A percentile compares a stretch with the other conserved stretches of the same genome.
phyloP scores from a whole-genome alignment of 37 sponge, comb jelly and placozoan genomes.

The Spongilla lacustris region DNA sequence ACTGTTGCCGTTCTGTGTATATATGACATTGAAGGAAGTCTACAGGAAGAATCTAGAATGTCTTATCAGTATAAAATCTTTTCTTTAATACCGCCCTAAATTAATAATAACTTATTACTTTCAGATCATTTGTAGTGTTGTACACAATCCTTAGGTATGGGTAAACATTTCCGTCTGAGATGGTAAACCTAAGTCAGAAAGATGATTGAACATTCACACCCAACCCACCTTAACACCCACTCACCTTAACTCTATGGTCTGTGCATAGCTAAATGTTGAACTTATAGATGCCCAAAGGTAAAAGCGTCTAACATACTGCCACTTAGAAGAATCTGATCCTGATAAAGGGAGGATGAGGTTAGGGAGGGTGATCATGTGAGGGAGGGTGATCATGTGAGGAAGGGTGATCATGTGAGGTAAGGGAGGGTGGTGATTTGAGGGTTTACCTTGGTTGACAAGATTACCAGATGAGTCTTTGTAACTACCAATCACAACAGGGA shows the following conservation, averaged over 20 bases:
- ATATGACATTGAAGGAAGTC: slow-evolving; percentile 35
- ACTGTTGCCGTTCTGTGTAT: neutral
- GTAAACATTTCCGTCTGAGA: neutral
- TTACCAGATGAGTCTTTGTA: slow-evolving; percentile 12
- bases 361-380: neutral
- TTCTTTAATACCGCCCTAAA: no score
- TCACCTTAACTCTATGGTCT: slow-evolving; percentile 40
- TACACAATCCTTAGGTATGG: no score
- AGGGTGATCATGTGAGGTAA: neutral
- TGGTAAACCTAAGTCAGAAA: slow-evolving; percentile 8
- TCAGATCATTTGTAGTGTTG: no score
- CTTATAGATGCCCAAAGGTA: slow-evolving; percentile 49
- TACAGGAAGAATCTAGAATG: neutral
- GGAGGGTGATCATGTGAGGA: neutral
- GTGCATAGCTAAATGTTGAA: slow-evolving; percentile 22
- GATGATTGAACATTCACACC: neutral
- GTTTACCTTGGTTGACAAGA: slow-evolving; percentile 24
- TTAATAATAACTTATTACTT: no score
- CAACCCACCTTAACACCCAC: no score
- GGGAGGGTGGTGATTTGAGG: neutral
- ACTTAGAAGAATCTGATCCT: slow-evolving; percentile 24
- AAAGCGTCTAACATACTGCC: slow-evolving; percentile 65
- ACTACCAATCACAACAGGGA: slow-evolving; percentile 38
- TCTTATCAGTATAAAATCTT: no score
- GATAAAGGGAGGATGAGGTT: neutral